phyloP scores from a whole-genome alignment of 2,888 invertebrate genomes.

The Orthonevra nobilis region DNA sequence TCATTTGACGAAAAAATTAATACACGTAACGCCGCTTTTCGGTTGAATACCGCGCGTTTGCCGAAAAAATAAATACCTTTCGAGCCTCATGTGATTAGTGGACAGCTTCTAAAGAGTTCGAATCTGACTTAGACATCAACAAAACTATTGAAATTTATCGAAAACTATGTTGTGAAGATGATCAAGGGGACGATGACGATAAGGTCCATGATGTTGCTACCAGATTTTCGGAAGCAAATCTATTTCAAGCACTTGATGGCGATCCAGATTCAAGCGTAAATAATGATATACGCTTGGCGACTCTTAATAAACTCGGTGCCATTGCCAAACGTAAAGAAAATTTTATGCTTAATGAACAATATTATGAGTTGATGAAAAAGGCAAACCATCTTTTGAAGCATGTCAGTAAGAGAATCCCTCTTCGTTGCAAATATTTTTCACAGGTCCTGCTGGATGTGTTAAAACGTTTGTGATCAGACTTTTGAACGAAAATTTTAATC shows the following conservation, averaged over 20 bases:
- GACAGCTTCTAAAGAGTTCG: slow-evolving; percentile 68
- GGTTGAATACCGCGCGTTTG: too few species aligned
- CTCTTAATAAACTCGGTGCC: slow-evolving; percentile 71
- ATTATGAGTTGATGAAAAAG: slow-evolving; percentile 68
- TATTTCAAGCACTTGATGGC: slow-evolving; percentile 65
- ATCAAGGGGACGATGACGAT: slow-evolving; percentile 24
- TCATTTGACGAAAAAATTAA: too few species aligned
- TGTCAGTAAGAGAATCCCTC: slow-evolving; percentile 26
- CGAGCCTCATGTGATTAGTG: too few species aligned
- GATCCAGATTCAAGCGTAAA: slow-evolving; percentile 71
- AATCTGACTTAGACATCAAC: slow-evolving; percentile 73
- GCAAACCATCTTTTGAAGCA: slow-evolving; percentile 70
- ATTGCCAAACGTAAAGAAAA: slow-evolving; percentile 73
- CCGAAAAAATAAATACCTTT: too few species aligned
- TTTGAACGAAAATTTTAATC: slow-evolving; percentile 79
- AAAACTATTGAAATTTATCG: too few species aligned
- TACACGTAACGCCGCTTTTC: too few species aligned
- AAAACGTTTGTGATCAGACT: slow-evolving; percentile 77
- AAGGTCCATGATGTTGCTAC: too few species aligned
- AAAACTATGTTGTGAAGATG: slow-evolving; percentile 68
- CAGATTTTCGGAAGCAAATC: slow-evolving; percentile 64
- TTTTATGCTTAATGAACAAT: slow-evolving; percentile 67
- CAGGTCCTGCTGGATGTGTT: slow-evolving; percentile 74
- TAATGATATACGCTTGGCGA: slow-evolving; percentile 71
- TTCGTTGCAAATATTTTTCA: slow-evolving; percentile 72